Base-by-base conservation (phyloP, 2,888 invertebrate genomes). In the Corbicula japonica region DNA sequence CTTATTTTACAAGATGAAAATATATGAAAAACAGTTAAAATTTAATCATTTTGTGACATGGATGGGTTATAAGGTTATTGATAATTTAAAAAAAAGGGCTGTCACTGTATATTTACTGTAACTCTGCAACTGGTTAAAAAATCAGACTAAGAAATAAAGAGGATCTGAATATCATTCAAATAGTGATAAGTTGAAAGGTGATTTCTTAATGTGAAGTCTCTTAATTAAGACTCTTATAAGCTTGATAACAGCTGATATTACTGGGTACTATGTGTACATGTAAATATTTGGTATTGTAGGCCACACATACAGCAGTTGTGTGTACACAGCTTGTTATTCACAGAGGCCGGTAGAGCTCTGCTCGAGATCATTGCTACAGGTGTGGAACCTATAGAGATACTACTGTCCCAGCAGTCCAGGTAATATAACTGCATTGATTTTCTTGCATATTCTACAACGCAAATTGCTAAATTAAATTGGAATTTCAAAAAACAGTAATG, bases 321-420 rank as follows among this genome's bases (percentile, higher is more conserved):
- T 87, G 89, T 93, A 1, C 91, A 91, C 84, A 90, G 91, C 69
- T 86, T 94, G 73, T 83, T 94, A 74, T 92, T 91, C 77, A 92
- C 93, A 3, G 93, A 92, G 78, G 92, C 93, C n/a, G 93, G 93
- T 1, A 86, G 91, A 73, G 85, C 93, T 2, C 85, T 94, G 41
- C 87, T 94, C 34, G 92, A 93, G 52, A 91, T 94, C 56, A 91
- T 94, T 41, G 90, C 91, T 28, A 92, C 91, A 26, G 94, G 94
- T 3, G 92, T 93, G 73, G 93, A 93, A 61, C 89, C 84, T 10
- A 87, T 94, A 32, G 92, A 93, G 44, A 77, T 86, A 23, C 90
- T 92, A 1, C 87, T 94, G 15, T 87, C 92, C 12, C 91, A 92
- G 60, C 93, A 93, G 85, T 90, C 90, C 44, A 92, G 93, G 94